Conservation (phyloP, 1,140 invertebrate genomes). For the Drosophila ambigua region DNA sequence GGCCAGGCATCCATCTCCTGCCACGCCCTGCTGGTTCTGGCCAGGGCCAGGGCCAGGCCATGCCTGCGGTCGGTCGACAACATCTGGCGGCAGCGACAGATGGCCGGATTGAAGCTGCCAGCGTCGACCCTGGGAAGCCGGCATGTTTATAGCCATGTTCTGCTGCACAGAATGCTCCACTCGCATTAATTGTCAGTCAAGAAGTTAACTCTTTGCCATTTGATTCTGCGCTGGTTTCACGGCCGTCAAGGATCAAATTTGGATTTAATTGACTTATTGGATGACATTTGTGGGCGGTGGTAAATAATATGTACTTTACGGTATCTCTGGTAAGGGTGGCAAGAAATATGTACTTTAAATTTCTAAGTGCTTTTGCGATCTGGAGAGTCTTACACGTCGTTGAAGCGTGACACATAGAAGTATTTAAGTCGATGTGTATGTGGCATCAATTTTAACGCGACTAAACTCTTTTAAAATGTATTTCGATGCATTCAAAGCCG, state of each 20-base stretch:
- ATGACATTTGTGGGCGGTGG: no score
- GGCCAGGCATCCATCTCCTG: not conserved
- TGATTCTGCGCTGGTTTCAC: not conserved
- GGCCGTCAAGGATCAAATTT: no score
- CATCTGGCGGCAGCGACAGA: slow-evolving; percentile 11
- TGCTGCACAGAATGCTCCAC: slow-evolving; percentile 7
- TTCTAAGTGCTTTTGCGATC: no score
- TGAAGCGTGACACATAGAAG: no score
- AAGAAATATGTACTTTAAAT: no score
- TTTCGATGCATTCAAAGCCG: slow-evolving; percentile 14
- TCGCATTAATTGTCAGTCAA: slow-evolving; percentile 20
- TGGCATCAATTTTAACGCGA: not conserved
- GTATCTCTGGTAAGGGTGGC: no score
- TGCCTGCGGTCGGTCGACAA: slow-evolving; percentile 29
- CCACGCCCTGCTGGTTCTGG: slow-evolving; percentile 1
- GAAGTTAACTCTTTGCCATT: not conserved
- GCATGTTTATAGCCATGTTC: slow-evolving; percentile 22
- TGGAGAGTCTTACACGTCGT: no score
- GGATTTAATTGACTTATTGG: no score
- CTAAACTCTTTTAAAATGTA: slow-evolving; percentile 20
- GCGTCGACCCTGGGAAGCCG: slow-evolving; percentile 1
- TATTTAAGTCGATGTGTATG: no score
- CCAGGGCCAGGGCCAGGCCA: not conserved
- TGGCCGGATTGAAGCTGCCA: slow-evolving; percentile 8
- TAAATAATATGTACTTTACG: no score